phyloP scores from a whole-genome alignment of 1,140 invertebrate genomes.

The Brachionus calyciflorus region DNA sequence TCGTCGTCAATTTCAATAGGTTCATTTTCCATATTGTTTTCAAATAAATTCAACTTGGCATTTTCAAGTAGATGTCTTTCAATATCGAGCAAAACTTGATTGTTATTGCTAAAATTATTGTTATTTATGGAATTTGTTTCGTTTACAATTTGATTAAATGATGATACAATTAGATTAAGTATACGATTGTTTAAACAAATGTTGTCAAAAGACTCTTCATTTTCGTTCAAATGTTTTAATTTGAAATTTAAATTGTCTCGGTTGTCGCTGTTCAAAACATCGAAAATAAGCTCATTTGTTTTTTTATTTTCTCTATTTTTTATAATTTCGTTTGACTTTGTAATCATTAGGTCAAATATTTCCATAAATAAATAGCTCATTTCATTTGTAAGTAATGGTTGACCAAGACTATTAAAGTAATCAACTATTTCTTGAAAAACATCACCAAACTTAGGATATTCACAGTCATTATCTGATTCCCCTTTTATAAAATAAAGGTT shows the following conservation, averaged over 20 bases:
- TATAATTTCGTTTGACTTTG: background rate
- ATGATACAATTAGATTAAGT: background rate
- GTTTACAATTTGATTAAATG: background rate
- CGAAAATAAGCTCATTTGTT: too few relatives aligned
- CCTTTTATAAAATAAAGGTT: background rate
- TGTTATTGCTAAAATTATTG: background rate
- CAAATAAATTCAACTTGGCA: conserved; percentile 8
- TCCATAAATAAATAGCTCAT: conserved; percentile 22
- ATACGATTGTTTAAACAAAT: conserved; percentile 5
- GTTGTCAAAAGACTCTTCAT: background rate
- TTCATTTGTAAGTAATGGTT: background rate
- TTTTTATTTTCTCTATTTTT: background rate
- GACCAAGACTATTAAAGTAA: background rate
- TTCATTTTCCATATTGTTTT: too few relatives aligned
- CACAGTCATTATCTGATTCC: conserved; percentile 20
- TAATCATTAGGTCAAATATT: background rate
- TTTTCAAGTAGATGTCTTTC: conserved; percentile 9
- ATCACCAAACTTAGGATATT: conserved; percentile 39
- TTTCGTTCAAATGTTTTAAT: conserved; percentile 7
- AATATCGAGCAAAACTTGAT: background rate
- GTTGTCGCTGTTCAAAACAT: too few relatives aligned
- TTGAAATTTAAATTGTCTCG: too few relatives aligned
- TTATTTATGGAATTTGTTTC: background rate
- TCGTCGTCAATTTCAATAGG: background rate
- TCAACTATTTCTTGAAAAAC: conserved; percentile 31